Evolutionary conservation across 2,888 invertebrate genomes (phyloP).

Genomic region (Apotomis capreana): DNA sequence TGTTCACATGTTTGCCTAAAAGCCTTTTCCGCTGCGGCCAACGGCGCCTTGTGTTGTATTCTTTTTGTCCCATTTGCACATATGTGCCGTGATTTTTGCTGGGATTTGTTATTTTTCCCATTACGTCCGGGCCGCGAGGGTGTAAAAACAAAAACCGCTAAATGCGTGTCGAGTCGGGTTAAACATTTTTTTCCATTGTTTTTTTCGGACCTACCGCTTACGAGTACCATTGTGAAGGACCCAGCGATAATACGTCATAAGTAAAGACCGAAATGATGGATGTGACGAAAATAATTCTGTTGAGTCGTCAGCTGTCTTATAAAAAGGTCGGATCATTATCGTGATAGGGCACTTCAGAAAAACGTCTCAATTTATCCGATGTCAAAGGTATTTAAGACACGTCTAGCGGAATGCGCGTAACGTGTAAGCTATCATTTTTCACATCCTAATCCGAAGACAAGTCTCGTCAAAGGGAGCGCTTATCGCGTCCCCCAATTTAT

Average conservation of each 20-base stretch:
- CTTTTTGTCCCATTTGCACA: constrained; percentile 37
- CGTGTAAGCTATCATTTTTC: constrained; percentile 79
- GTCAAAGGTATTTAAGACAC: constrained; percentile 44
- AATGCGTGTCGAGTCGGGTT: constrained; percentile 41
- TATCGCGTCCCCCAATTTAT: constrained; percentile 79
- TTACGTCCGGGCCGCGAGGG: constrained; percentile 35
- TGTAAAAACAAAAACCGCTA: constrained; percentile 42
- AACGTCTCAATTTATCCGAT: constrained; percentile 30
- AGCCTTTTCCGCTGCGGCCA: constrained; percentile 21
- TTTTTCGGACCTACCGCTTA: constrained; percentile 22
- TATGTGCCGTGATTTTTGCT: constrained; percentile 34
- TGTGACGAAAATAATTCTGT: constrained; percentile 23
- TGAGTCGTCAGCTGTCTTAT: constrained; percentile 20
- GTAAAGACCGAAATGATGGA: constrained; percentile 36
- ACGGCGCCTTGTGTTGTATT: constrained; percentile 18
- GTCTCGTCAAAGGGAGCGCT: constrained; percentile 81
- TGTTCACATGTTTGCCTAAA: constrained; percentile 20
- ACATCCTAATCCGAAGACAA: constrained; percentile 78
- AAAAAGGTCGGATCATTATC: constrained; percentile 30
- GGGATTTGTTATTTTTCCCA: constrained; percentile 40
- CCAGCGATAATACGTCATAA: constrained; percentile 22
- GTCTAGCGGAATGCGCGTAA: constrained; percentile 60
- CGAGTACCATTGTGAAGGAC: constrained; percentile 28
- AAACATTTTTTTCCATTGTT: constrained; percentile 37
- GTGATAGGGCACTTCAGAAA: constrained; percentile 22